Evolutionary conservation across 2,797 vertebrate species (phyloP).

Genomic region (Cyprinodon diabolis): DNA sequence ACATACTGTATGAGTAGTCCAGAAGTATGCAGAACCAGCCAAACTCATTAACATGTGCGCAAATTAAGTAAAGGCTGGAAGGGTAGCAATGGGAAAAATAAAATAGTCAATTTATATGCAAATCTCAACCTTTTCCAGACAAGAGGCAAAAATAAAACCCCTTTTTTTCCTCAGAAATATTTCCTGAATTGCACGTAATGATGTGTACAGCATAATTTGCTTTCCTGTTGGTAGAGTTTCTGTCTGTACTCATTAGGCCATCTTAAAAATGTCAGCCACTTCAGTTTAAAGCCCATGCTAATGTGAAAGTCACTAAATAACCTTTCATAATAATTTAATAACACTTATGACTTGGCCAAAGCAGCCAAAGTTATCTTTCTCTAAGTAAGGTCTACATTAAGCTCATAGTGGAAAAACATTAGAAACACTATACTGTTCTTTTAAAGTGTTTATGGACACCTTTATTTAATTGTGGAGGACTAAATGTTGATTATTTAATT

Average conservation of each 20-base stretch:
- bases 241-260: conserved; percentile 37
- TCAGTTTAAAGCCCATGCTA: conserved; percentile 33
- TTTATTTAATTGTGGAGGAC: neutral
- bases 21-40: conserved; percentile 44
- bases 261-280: conserved; percentile 53
- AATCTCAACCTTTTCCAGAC: conserved; percentile 75
- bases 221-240: conserved; percentile 31
- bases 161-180: conserved; percentile 49
- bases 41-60: conserved; percentile 64
- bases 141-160: conserved; percentile 58
- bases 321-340: conserved; percentile 48
- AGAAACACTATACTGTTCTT: conserved; percentile 2
- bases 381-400: neutral
- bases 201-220: conserved; percentile 49
- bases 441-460: neutral
- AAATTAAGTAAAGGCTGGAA: conserved; percentile 69
- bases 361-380: conserved; percentile 8
- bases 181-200: conserved; percentile 56
- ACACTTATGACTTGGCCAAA: conserved; percentile 26
- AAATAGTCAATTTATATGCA: conserved; percentile 77
- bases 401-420: conserved; percentile 4
- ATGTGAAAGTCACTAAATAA: conserved; percentile 51
- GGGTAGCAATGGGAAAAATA: conserved; percentile 51
- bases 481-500: neutral
- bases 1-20: conserved; percentile 38